Percentiles rank a stretch among this genome's conserved stretches.
phyloP scores from a whole-genome alignment of 30 jellyfish, hydroid and myxozoan genomes.

The Hydractinia echinata region DNA sequence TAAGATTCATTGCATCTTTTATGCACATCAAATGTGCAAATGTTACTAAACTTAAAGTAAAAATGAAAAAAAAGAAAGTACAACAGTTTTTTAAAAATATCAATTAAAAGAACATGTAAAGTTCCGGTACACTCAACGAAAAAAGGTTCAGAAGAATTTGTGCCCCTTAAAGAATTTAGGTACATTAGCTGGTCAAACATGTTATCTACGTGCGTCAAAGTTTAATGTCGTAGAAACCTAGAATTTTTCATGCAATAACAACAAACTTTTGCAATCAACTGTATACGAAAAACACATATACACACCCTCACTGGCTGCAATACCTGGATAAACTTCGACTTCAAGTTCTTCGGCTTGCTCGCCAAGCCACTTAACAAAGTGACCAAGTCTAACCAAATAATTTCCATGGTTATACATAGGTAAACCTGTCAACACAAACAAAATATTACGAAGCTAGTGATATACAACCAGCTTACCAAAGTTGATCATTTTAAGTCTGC shows the following conservation, averaged over 20 bases:
- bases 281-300: not conserved
- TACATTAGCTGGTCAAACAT: not conserved
- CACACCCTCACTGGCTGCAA: slow-evolving; percentile 93
- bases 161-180: not conserved
- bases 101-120: too few species aligned
- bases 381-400: slow-evolving; percentile 80
- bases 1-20: too few species aligned
- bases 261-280: too few species aligned
- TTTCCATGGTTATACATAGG: slow-evolving; percentile 98
- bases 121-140: too few species aligned
- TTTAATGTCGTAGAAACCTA: too few species aligned
- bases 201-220: too few species aligned
- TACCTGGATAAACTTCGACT: slow-evolving; percentile 95
- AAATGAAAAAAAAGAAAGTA: too few species aligned
- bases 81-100: too few species aligned
- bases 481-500: not conserved
- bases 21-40: too few species aligned
- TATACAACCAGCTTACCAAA: not conserved
- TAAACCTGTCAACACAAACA: slow-evolving; percentile 45
- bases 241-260: too few species aligned
- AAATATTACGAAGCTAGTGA: not conserved
- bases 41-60: too few species aligned
- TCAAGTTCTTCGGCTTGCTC: slow-evolving; percentile 97
- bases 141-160: not conserved
- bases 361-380: slow-evolving; percentile 87